Percentiles rank a stretch among this genome's conserved stretches.
Evolutionary conservation across 2,888 invertebrate species (phyloP).

Genomic region (Eupsilia transversa): DNA sequence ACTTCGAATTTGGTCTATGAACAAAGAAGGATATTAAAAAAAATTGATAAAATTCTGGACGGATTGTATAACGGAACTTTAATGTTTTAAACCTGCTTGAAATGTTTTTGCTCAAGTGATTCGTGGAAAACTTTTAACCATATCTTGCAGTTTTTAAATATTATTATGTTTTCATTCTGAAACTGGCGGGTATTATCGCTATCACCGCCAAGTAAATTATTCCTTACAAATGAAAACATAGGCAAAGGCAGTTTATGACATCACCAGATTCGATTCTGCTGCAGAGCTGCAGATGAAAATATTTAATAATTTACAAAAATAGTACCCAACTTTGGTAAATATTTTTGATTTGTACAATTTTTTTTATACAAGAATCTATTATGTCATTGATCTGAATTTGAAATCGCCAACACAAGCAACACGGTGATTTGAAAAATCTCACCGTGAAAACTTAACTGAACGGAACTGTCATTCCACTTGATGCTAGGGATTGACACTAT

Average conservation of each 20-base stretch:
- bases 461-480: background rate
- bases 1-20: constrained; percentile 63
- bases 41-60: constrained; percentile 31
- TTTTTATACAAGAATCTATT: background rate
- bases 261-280: background rate
- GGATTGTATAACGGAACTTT: constrained; percentile 36
- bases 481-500: background rate
- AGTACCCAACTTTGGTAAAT: background rate
- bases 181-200: background rate
- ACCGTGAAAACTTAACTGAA: background rate
- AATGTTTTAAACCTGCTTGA: constrained; percentile 1
- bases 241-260: background rate
- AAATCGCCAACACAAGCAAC: background rate
- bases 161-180: background rate
- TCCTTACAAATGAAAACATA: background rate
- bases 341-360: background rate
- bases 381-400: background rate
- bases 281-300: constrained; percentile 2
- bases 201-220: background rate
- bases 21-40: constrained; percentile 61
- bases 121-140: background rate
- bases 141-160: background rate
- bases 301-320: constrained; percentile 5
- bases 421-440: background rate
- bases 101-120: background rate